Evolutionary conservation across 2,113 vertebrate genomes (phyloP).

Genomic region (Python bivittatus): DNA sequence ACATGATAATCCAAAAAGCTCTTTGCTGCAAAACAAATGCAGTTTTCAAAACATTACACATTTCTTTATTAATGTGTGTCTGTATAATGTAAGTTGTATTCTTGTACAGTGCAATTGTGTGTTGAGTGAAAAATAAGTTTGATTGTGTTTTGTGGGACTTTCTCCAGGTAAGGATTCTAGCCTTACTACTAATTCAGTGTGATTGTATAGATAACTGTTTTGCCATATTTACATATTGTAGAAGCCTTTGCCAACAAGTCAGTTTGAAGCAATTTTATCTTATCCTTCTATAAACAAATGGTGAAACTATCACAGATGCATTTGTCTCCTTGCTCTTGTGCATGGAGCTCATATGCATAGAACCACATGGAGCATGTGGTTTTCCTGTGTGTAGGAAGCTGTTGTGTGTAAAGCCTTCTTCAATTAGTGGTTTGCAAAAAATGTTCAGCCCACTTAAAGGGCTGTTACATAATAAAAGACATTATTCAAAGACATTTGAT

Average conservation of each 20-base stretch:
- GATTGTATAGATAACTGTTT: neutral
- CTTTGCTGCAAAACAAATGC: constrained; percentile 66
- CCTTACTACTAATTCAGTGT: neutral
- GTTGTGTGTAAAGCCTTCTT: neutral
- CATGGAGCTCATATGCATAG: neutral
- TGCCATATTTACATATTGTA: neutral
- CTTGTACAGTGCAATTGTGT: constrained; percentile 8
- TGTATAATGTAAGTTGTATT: constrained; percentile 20
- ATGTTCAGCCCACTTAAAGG: constrained; percentile 19
- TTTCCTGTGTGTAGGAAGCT: neutral
- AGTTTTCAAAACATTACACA: constrained; percentile 30
- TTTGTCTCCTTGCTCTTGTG: neutral
- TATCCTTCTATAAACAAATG: neutral
- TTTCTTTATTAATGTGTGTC: neutral
- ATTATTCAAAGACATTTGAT: neutral
- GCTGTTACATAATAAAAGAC: neutral
- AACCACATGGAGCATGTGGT: neutral
- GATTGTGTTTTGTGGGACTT: neutral
- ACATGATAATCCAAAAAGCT: constrained; percentile 68
- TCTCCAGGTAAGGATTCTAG: neutral
- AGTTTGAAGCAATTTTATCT: neutral
- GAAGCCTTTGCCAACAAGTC: neutral
- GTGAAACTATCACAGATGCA: neutral
- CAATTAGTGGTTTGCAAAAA: constrained; percentile 5
- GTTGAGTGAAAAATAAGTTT: neutral